Conservation (phyloP, 2,113 vertebrate species). For the Globicephala melas region DNA sequence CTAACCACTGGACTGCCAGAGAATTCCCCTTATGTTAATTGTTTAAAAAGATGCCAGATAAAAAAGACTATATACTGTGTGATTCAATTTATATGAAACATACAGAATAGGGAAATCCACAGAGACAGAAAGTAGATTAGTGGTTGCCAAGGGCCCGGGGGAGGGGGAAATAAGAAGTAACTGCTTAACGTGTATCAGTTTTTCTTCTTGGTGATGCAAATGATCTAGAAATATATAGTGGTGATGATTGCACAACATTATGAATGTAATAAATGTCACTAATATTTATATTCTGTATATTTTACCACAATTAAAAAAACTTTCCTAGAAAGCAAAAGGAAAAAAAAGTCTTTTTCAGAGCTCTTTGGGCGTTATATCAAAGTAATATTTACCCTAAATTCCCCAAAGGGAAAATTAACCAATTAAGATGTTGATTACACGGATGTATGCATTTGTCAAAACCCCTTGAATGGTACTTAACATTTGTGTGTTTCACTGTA, state of each 20-base stretch:
- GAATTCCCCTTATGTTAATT: not conserved
- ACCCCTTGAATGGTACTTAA: not conserved
- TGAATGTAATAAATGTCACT: not conserved
- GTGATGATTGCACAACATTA: not conserved
- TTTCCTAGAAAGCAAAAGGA: not conserved
- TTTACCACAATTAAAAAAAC: not conserved
- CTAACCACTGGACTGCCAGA: not conserved
- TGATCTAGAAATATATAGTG: not conserved
- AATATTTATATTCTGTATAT: not conserved
- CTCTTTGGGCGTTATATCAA: not conserved
- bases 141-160: not conserved
- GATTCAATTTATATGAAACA: not conserved
- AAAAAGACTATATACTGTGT: not conserved
- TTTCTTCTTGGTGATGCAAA: not conserved
- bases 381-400: not conserved
- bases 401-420: not conserved
- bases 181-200: not conserved
- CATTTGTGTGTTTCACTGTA: not conserved
- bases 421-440: not conserved
- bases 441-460: not conserved
- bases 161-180: not conserved
- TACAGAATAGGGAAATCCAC: not conserved
- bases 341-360: not conserved
- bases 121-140: not conserved
- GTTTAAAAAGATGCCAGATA: not conserved